phyloP scores from a whole-genome alignment of 1,140 invertebrate genomes.

The Ectropis grisescens region DNA sequence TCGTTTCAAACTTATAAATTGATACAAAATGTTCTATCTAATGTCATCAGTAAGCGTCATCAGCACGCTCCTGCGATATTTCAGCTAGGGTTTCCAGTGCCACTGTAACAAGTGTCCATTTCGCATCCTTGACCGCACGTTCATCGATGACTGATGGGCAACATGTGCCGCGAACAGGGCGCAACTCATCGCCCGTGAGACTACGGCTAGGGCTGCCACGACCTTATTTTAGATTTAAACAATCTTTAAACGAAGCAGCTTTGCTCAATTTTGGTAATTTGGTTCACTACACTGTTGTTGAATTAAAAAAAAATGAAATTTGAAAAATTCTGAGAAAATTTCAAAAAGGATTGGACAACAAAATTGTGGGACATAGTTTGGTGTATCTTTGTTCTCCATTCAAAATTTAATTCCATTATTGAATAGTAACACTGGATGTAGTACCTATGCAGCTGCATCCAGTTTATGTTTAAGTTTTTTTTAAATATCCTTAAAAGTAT shows the following conservation, averaged over 20 bases:
- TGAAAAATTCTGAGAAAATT: background rate
- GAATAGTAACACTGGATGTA: no score
- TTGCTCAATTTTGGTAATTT: background rate
- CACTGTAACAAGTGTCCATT: slow-evolving; percentile 31
- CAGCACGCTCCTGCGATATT: slow-evolving; percentile 5
- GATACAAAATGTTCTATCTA: background rate
- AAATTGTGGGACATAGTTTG: no score
- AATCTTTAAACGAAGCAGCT: background rate
- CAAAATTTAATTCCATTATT: no score
- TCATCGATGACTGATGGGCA: slow-evolving; percentile 60
- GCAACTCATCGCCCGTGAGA: slow-evolving; percentile 35
- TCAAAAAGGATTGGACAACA: no score
- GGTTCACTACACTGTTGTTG: background rate
- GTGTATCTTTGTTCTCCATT: no score
- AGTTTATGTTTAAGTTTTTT: no score
- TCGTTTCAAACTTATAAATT: no score
- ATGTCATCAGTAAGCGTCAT: background rate
- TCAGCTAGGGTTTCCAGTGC: no score
- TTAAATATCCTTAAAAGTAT: no score
- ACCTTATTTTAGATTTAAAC: slow-evolving; percentile 1
- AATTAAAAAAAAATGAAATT: background rate
- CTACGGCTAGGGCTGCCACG: slow-evolving; percentile 18
- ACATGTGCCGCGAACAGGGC: slow-evolving; percentile 41
- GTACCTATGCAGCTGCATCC: no score
- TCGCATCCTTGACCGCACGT: slow-evolving; percentile 44